Evolutionary conservation across 2,797 vertebrate species (phyloP), one percentile per base, ranked within the genome.

Genomic region (Carapus acus): DNA sequence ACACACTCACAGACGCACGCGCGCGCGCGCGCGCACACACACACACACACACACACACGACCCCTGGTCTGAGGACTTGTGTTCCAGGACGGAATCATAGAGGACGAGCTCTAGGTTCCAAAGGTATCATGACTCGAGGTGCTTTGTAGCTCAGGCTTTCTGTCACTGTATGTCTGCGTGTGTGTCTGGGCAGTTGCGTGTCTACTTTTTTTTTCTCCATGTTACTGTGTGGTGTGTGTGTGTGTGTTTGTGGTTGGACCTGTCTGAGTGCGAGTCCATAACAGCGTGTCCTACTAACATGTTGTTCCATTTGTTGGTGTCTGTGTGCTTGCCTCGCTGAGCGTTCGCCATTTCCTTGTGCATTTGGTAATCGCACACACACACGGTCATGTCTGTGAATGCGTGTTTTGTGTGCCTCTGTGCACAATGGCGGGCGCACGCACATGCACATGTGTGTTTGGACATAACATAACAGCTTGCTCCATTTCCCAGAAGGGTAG

Each of bases 401-500:
- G n/a, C 13, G 37, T 22, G 24, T 47, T 60, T 22, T 46, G 52
- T 39, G 41, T 15, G 18, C 22, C 2, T 40, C 24, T 40, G 15
- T 27, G n/a, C 27, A 22, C 16, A 15, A 43, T 52, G 44, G 29
- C 52, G 43, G 19, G 17, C 15, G 14, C 21, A 13, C 27, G 37
- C 22, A 56, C 63, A 34, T 59, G 24, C 14, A 39, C 19, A 7
- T 33, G 38, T 47, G 23, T 46, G 23, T 62, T 53, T 65, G 37
- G 66, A 55, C 15, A 47, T 57, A 49, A 61, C 74, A 68, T 68
- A 59, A n/a, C 58, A 66, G 66, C 50, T 65, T 42, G 57, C 57
- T 62, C 55, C 29, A n/a, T 74, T 78, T 80, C 78, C 73, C 80
- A 79, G 68, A 76, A 80, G 76, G 79, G 65, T 68, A 62, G 67